A percentile compares a stretch with the other conserved stretches of the same genome.
Evolutionary conservation across 64 coral and sea anemone genomes (phyloP).

Genomic region (Catalaphyllia jardinei): DNA sequence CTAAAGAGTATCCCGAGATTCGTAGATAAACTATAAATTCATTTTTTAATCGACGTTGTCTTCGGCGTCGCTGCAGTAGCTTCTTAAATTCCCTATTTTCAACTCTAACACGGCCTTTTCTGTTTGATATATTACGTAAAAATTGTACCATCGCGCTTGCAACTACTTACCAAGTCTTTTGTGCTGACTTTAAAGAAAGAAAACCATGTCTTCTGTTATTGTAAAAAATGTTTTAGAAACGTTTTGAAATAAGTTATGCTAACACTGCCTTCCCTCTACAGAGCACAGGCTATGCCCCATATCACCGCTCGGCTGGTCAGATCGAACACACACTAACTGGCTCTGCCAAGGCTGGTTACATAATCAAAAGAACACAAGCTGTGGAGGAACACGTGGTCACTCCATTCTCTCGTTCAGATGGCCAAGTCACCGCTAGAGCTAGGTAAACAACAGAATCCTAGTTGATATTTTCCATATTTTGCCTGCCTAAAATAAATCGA

Average conservation of each 20-base stretch:
- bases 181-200: too few species aligned
- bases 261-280: not conserved
- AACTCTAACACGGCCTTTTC: too few species aligned
- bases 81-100: too few species aligned
- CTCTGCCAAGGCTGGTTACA: not conserved
- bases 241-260: not conserved
- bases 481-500: not conserved
- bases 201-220: too few species aligned
- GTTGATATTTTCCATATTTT: not conserved
- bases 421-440: constrained; percentile 42
- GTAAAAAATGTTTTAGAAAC: not conserved
- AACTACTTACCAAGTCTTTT: too few species aligned
- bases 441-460: constrained; percentile 32
- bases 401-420: constrained; percentile 57
- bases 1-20: too few species aligned
- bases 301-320: constrained; percentile 61
- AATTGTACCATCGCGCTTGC: too few species aligned
- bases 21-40: too few species aligned
- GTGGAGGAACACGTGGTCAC: constrained; percentile 77
- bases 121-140: too few species aligned
- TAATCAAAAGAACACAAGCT: constrained; percentile 26
- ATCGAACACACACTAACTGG: constrained; percentile 55
- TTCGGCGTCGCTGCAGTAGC: too few species aligned
- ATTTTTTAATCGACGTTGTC: too few species aligned
- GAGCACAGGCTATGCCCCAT: constrained; percentile 51